Base-by-base conservation (phyloP, 2,113 vertebrate species). In the Odobenus rosmarus region DNA sequence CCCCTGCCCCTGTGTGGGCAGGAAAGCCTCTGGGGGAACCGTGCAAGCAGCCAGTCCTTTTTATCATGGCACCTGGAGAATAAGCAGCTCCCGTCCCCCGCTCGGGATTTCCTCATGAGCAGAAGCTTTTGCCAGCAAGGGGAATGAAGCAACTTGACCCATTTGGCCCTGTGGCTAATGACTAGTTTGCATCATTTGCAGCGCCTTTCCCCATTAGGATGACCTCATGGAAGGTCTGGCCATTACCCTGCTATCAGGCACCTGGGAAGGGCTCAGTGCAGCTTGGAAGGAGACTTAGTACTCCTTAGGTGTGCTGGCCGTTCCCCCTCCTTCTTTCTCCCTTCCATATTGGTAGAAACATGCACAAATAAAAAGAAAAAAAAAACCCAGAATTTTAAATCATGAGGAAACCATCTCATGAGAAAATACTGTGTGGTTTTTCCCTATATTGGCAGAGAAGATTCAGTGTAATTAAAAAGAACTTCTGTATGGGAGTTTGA, bases 191-290 rank as follows among this genome's bases (percentile, higher is more conserved):
- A 4, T 83, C 21, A 21, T 67, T n/a, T 4, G 2, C 1, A 3
- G 5, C 3, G 2, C 1, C 8, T 31, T 59, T 42, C 23, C 23
- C 13, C 12, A 16, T 62, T 31, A 0, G 18, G 31, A 55, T 0
- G 7, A 13, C 59, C n/a, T 0, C 55, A 1, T 0, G 6, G n/a
- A 49, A 28, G 51, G 28, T 39, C 39, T 16, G 18, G 12, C 21
- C 10, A 1, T 57, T 5, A 7, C 14, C 36, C 13, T 31, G 33
- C 18, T 39, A 19, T 4, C 23, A 26, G 51, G 31, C 10, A 36
- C 31, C 64, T 7, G 4, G 61, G n/a, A 77, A 12, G 24, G 62
- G 11, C 21, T 26, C 71, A 1, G 33, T 7, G 0, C 8, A 7
- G 57, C 33, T 15, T 7, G 21, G 26, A n/a, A 23, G 46, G 18